phyloP scores from a whole-genome alignment of 2,888 invertebrate genomes.

The Lepidochitona cinerea region DNA sequence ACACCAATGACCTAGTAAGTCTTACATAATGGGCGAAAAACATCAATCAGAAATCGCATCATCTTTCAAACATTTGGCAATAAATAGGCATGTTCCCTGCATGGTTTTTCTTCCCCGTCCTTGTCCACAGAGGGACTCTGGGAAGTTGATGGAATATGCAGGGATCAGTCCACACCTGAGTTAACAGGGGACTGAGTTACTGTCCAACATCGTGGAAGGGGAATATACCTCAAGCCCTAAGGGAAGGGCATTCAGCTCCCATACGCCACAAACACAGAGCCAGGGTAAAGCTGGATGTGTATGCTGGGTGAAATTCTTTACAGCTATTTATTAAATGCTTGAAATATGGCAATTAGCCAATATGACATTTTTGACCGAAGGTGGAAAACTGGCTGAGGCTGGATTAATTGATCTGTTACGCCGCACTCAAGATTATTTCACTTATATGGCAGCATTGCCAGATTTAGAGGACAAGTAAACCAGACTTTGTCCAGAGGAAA shows the following conservation, averaged over 20 bases:
- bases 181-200: slow-evolving; percentile 11
- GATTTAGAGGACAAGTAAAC: too few species aligned
- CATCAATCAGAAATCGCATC: too few species aligned
- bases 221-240: slow-evolving; percentile 4
- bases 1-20: too few species aligned
- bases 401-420: too few species aligned
- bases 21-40: too few species aligned
- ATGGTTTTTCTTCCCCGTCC: slow-evolving; percentile 3
- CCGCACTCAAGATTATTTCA: too few species aligned
- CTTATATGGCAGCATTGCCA: too few species aligned
- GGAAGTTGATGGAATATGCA: slow-evolving; percentile 13
- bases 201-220: slow-evolving; percentile 17
- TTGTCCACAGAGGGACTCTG: not conserved
- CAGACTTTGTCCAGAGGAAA: too few species aligned
- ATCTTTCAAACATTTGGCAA: too few species aligned
- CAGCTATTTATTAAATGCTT: not conserved
- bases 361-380: too few species aligned
- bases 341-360: too few species aligned
- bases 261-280: slow-evolving; percentile 9
- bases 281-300: slow-evolving; percentile 5
- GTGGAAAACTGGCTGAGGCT: too few species aligned
- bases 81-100: not conserved
- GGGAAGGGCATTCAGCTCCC: slow-evolving; percentile 10
- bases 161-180: slow-evolving; percentile 10
- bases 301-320: not conserved